A percentile compares a stretch with the other conserved stretches of the same genome.
phyloP scores from a whole-genome alignment of 2,797 vertebrate species.

The Characodon lateralis region DNA sequence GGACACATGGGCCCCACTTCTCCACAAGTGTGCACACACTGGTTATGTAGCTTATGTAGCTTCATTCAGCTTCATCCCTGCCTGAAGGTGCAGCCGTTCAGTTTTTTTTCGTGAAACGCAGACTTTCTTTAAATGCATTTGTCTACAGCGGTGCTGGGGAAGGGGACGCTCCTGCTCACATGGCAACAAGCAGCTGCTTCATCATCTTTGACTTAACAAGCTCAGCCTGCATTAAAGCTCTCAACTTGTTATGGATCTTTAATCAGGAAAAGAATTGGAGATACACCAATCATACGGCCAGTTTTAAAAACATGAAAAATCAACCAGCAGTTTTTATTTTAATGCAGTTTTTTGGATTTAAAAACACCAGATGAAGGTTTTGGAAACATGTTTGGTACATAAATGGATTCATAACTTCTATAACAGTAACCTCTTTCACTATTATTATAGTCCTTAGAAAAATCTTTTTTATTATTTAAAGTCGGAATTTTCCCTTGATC shows the following conservation, averaged over 20 bases:
- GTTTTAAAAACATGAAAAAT: neutral
- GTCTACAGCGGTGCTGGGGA: slow-evolving; percentile 35
- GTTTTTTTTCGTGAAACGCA: slow-evolving; percentile 34
- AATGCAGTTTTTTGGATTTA: neutral
- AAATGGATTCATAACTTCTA: neutral
- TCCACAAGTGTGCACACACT: slow-evolving; percentile 61
- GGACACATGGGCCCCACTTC: slow-evolving; percentile 70
- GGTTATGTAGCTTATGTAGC: slow-evolving; percentile 27
- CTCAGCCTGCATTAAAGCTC: slow-evolving; percentile 44
- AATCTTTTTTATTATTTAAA: neutral
- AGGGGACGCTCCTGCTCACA: slow-evolving; percentile 45
- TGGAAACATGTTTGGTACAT: neutral
- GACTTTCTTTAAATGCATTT: slow-evolving; percentile 38
- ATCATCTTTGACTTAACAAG: slow-evolving; percentile 68
- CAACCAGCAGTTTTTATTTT: neutral
- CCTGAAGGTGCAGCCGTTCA: slow-evolving; percentile 24
- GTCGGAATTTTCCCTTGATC: neutral
- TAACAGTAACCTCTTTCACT: neutral
- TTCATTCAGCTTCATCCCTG: slow-evolving; percentile 43
- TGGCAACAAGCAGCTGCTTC: slow-evolving; percentile 57
- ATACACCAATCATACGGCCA: neutral
- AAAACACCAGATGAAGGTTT: neutral
- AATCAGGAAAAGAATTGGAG: slow-evolving; percentile 7
- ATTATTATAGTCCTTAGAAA: neutral
- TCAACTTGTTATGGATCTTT: slow-evolving; percentile 30